Conservation (phyloP, 2,888 invertebrate species). For the Zonitis immaculata region DNA sequence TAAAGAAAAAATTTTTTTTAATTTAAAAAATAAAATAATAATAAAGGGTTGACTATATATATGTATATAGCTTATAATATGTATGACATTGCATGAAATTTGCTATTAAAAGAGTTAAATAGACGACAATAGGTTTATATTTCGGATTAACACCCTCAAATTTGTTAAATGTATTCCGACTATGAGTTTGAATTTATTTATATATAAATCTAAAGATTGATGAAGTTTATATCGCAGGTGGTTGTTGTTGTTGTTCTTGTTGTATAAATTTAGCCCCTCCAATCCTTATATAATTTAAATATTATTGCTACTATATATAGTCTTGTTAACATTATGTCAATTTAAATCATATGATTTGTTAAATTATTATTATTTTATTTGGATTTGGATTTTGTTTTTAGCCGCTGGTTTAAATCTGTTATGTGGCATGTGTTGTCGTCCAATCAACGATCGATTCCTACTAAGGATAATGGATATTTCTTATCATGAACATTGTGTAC, state of each 20-base stretch:
- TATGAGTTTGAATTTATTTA: slow-evolving; percentile 23
- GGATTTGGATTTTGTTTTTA: slow-evolving; percentile 23
- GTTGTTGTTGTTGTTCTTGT: slow-evolving; percentile 24
- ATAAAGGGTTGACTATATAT: slow-evolving; percentile 14
- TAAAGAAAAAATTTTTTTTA: no score
- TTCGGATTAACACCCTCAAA: slow-evolving; percentile 41
- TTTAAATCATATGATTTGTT: no score
- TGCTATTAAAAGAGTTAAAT: slow-evolving; percentile 47
- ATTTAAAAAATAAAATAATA: no score
- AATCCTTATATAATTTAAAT: background rate
- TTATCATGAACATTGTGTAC: slow-evolving; percentile 74
- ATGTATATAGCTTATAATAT: slow-evolving; percentile 38
- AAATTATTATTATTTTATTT: slow-evolving; percentile 6
- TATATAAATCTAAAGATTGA: slow-evolving; percentile 41
- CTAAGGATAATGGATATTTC: slow-evolving; percentile 68
- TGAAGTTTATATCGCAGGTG: slow-evolving; percentile 44
- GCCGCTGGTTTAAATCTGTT: slow-evolving; percentile 42
- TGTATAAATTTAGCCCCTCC: background rate
- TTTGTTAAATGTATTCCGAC: slow-evolving; percentile 36
- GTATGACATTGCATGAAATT: slow-evolving; percentile 48
- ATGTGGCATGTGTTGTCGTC: slow-evolving; percentile 66
- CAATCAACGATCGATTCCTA: slow-evolving; percentile 71
- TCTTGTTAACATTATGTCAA: no score
- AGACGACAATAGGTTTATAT: slow-evolving; percentile 43
- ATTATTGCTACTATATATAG: no score